A percentile compares a stretch with the other conserved stretches of the same genome.
These are phyloP conservation scores for Cataglyphis livida DNA, from an alignment of 2,888 invertebrate species.

Conservation along the genomic window DNA sequence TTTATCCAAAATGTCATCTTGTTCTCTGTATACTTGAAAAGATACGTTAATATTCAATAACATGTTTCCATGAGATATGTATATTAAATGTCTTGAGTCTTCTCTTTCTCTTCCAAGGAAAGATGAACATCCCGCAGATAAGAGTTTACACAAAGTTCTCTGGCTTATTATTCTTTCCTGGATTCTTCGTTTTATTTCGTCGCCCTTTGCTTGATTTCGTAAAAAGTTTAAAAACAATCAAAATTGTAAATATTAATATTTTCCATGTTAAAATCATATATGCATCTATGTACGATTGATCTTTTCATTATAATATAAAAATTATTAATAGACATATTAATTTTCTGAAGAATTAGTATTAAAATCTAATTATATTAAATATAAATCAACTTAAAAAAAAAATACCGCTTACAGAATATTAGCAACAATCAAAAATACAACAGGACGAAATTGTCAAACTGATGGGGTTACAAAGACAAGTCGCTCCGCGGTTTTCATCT, in stretches of 20 bases:
- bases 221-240: conserved; percentile 39
- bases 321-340: conserved; percentile 33
- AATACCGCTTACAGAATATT: background rate
- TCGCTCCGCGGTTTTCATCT: conserved; percentile 58
- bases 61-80: conserved; percentile 46
- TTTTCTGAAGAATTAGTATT: background rate
- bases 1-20: conserved; percentile 4
- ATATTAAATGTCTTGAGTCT: conserved; percentile 49
- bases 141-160: conserved; percentile 60
- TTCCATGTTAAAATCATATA: background rate
- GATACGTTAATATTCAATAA: conserved; percentile 71
- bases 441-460: conserved; percentile 49
- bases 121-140: conserved; percentile 67
- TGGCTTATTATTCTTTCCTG: conserved; percentile 61
- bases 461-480: conserved; percentile 36
- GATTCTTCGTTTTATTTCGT: conserved; percentile 26
- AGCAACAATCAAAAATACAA: conserved; percentile 3
- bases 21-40: background rate
- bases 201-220: conserved; percentile 56
- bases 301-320: background rate
- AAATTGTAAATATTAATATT: conserved; percentile 5
- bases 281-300: background rate
- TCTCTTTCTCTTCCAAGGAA: background rate
- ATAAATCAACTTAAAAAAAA: background rate
- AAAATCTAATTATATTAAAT: too few species aligned